These are phyloP conservation scores for Litoditis marina DNA, from an alignment of 2,888 invertebrate species.

Conservation along the genomic window DNA sequence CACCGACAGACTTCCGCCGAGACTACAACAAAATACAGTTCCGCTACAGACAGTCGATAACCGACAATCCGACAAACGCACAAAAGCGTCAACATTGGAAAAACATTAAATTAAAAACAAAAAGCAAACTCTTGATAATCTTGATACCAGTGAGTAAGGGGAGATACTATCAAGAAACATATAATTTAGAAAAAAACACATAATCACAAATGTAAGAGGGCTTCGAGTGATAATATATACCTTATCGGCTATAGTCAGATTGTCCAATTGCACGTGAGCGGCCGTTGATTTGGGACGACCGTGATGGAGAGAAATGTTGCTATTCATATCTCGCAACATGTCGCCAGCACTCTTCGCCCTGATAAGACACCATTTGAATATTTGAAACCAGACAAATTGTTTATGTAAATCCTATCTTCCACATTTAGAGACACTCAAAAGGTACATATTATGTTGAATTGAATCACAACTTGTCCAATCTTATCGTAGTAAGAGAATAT, in stretches of 20 bases:
- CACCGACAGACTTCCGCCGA: slow-evolving; percentile 13
- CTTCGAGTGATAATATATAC: too few relatives aligned
- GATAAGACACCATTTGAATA: too few relatives aligned
- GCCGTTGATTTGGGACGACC: not conserved
- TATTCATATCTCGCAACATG: not conserved
- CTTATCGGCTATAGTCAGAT: not conserved
- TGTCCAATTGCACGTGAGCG: not conserved
- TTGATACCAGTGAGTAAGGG: not conserved
- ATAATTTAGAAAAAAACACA: too few relatives aligned
- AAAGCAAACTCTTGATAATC: not conserved
- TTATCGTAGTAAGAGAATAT: too few relatives aligned
- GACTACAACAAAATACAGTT: not conserved
- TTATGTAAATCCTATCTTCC: too few relatives aligned
- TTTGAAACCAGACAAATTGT: too few relatives aligned
- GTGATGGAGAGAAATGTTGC: not conserved
- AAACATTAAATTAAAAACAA: not conserved
- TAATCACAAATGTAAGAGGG: too few relatives aligned
- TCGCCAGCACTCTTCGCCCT: slow-evolving; percentile 15
- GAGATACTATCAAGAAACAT: not conserved
- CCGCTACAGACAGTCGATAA: not conserved
- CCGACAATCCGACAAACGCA: too few relatives aligned
- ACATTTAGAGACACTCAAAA: too few relatives aligned
- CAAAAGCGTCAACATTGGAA: not conserved
- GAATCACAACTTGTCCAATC: too few relatives aligned
- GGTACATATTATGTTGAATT: too few relatives aligned